Base-by-base conservation (phyloP, 2,113 vertebrate species). In the Pelvicachromis taeniatus region DNA sequence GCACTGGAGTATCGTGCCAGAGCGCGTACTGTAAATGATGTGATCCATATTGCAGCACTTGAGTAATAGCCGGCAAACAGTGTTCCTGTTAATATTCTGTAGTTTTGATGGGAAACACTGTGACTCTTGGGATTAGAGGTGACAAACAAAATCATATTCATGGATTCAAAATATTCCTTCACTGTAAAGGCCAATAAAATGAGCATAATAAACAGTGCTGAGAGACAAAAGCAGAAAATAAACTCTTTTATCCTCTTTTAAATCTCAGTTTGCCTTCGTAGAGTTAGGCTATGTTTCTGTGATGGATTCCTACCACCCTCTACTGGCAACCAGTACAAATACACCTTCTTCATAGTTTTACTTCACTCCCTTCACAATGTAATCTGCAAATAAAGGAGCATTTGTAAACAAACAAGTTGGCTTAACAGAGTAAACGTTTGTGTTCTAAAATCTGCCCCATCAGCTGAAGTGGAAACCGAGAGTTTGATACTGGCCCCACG, bases 21-120 rank as follows among this genome's bases (percentile, higher is more conserved):
- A 85, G 82, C 10, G 82, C 14, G 88, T 91, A 88, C 85, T 87
- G 89, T 89, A 91, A 93, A 92, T 92, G 84, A 94, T 93, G 87
- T 88, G 65, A 81, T 90, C 87, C 82, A 73, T 86, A 63, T 88
- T 83, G 65, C 82, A 77, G 85, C 68, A 65, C 42, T 85, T 77
- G 56, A 86, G 79, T 59, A 81, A 91, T 75, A 54, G 29, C 3
- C 21, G 10, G 13, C 65, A 63, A 84, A 75, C 80, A 23, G 83
- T 81, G 85, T 88, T 89, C 83, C 84, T 88, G 85, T 82, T 88
- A 83, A 83, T 89, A 42, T 45, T 75, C 63, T 81, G 87, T 12
- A 52, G 81, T 88, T 90, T 79, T 78, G 85, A 88, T 86, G 77
- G 85, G 85, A 91, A 90, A 75, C 23, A 26, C 42, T 58, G 29